Evolutionary conservation across 2,113 vertebrate genomes (phyloP).

Genomic region (Laterallus jamaicensis): DNA sequence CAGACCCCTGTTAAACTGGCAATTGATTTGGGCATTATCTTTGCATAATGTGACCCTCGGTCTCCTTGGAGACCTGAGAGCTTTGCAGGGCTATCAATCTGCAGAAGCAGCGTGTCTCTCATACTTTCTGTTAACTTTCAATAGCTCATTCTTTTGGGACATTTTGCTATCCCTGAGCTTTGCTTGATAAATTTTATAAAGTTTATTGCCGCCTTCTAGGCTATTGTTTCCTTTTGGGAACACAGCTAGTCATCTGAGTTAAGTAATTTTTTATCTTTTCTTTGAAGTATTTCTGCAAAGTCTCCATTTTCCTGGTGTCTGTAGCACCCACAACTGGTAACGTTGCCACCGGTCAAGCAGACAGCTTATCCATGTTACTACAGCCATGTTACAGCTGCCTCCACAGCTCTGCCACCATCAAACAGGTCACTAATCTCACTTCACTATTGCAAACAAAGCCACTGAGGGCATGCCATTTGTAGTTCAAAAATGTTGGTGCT

Average conservation of each 20-base stretch:
- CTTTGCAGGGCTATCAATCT: neutral
- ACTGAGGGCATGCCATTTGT: neutral
- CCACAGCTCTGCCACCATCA: neutral
- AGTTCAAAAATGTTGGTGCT: neutral
- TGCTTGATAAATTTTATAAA: neutral
- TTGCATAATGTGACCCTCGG: neutral
- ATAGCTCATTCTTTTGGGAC: neutral
- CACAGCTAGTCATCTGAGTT: neutral
- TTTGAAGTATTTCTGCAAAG: neutral
- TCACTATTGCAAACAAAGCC: neutral
- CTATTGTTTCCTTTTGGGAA: neutral
- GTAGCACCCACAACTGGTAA: neutral
- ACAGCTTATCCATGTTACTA: neutral
- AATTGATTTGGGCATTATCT: neutral
- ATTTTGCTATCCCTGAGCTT: neutral
- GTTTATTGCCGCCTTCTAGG: neutral
- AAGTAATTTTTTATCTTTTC: neutral
- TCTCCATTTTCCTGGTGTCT: neutral
- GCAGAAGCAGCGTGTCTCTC: neutral
- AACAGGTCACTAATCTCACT: neutral
- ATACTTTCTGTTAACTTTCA: neutral
- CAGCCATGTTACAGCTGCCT: neutral
- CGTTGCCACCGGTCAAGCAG: neutral
- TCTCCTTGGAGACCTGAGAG: constrained; percentile 3
- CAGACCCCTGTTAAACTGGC: neutral